phyloP scores from a whole-genome alignment of 2,888 invertebrate genomes.

The Synanthedon tipuliformis region DNA sequence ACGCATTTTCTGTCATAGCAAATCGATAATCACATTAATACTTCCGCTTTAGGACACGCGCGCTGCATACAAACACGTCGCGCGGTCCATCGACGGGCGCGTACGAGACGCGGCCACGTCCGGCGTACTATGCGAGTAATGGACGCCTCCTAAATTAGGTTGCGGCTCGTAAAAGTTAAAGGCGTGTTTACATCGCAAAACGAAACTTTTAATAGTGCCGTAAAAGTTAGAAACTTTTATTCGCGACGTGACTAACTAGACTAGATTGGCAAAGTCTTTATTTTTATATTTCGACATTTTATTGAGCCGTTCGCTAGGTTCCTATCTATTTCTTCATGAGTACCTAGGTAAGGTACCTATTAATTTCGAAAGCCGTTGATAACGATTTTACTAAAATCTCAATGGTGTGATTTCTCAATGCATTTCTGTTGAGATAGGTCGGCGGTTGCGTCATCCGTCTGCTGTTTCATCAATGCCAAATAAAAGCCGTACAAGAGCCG shows the following conservation, averaged over 20 bases:
- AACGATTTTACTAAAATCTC: neutral
- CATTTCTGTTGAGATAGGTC: neutral
- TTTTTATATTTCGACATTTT: neutral
- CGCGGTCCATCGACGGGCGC: constrained; percentile 5
- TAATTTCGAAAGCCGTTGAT: neutral
- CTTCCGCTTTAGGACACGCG: constrained; percentile 63
- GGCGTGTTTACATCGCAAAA: neutral
- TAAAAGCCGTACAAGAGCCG: neutral
- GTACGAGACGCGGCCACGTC: neutral
- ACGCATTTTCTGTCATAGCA: constrained; percentile 67
- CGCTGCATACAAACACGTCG: constrained; percentile 55
- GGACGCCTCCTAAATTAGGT: constrained; percentile 1
- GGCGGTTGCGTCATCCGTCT: neutral
- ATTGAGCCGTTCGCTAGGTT: neutral
- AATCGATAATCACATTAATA: constrained; percentile 68
- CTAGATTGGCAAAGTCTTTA: neutral
- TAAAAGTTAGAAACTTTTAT: neutral
- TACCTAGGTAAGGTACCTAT: neutral
- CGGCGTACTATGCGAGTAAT: neutral
- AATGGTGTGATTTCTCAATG: neutral
- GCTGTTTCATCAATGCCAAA: neutral
- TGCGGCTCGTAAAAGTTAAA: neutral
- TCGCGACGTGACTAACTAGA: neutral
- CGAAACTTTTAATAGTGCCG: neutral
- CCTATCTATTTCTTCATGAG: neutral